Conservation (phyloP, 2,888 invertebrate species). For the Drosophila acutilabella region DNA sequence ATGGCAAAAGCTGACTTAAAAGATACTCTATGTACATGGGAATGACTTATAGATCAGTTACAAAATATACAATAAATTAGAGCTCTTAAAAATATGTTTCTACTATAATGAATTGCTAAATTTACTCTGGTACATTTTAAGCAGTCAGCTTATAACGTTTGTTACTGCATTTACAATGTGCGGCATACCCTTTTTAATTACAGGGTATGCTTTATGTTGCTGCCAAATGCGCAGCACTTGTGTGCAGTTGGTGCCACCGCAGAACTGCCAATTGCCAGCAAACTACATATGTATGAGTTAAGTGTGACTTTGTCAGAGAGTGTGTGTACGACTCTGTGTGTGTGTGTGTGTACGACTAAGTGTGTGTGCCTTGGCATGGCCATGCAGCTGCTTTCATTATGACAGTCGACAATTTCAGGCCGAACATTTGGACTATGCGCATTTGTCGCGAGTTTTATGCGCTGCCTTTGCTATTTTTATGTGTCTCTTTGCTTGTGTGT, state of each 20-base stretch:
- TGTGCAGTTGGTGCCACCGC: conserved; percentile 68
- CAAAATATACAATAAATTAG: too few species aligned
- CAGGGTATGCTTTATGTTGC: conserved; percentile 48
- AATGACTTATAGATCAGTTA: too few species aligned
- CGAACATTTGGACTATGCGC: conserved; percentile 57
- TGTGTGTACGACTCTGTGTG: conserved; percentile 7
- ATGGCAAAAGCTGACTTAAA: background rate
- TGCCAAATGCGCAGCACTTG: conserved; percentile 67
- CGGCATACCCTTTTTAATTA: background rate
- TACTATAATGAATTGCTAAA: too few species aligned
- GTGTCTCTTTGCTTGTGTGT: background rate
- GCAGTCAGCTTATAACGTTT: too few species aligned
- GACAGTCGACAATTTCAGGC: conserved; percentile 53
- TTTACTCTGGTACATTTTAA: too few species aligned
- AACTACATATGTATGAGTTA: conserved; percentile 23
- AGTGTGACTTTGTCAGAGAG: conserved; percentile 10
- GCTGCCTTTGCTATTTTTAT: conserved; percentile 44
- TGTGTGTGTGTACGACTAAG: conserved; percentile 19
- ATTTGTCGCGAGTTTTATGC: conserved; percentile 62
- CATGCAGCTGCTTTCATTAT: conserved; percentile 68
- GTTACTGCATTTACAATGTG: too few species aligned
- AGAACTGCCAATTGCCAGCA: conserved; percentile 68
- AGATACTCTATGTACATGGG: conserved; percentile 19
- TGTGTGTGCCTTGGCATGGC: conserved; percentile 27
- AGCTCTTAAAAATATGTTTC: too few species aligned